Evolutionary conservation across 2,888 invertebrate genomes (phyloP), one percentile per base, ranked within the genome.

Genomic region (Eurois occulta): DNA sequence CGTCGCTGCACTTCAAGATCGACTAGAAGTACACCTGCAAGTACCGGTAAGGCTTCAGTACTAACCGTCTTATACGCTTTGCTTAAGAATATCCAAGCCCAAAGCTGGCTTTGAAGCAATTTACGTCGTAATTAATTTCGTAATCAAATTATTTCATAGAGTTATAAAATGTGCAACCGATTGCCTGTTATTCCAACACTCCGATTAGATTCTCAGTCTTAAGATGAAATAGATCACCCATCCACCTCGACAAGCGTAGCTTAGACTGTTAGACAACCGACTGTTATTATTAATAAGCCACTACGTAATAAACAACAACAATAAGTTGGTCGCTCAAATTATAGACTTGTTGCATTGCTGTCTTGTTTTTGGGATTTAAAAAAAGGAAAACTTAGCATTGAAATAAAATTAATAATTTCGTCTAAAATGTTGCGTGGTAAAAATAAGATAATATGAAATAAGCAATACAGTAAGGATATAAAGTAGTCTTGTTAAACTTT

Each of bases 301-400:
- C 13, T 16, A 21, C n/a, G 0, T 41, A 32, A 18, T 72, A 60
- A 13, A 52, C 4, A 52, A 21, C 13, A 41, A 16, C 11, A 62
- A 18, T 35, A 35, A 35, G 2, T 75, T 48, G 16, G 16, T 13
- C 1, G 8, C 16, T 16, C 13, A 4, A 41, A 35, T 24, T n/a
- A 41, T 18, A n/a, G 77, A 46, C 69, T 77, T 62, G 43, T 71
- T 70, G 52, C 66, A 46, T 52, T 70, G 32, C 38, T 24, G 13
- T 16, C 10, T 21, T 46, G 46, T 41, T 60, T 64, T 52, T 48
- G 28, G 6, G n/a, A 24, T 52, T n/a, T 32, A 3, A 4, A 35
- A 35, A 21, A 13, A 35, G 1, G 3, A 13, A 32, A 18, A 46
- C 10, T 8, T 18, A 32, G 8, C 13, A 32, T 38, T n/a, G 11